Base-by-base conservation (phyloP, 1,140 invertebrate genomes). In the Saxidomus purpurata region DNA sequence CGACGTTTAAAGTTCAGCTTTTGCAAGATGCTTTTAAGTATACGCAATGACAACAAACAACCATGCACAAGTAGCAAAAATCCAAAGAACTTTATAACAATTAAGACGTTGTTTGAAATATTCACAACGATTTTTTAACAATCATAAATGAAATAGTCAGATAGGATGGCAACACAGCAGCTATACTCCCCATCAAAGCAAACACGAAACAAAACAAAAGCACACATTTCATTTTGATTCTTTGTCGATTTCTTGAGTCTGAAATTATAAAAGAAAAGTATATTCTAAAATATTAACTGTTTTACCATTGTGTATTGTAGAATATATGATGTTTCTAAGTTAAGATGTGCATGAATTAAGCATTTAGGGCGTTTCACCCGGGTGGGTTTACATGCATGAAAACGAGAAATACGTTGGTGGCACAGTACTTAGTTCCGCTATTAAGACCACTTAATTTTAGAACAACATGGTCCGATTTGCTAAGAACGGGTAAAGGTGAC, bases 61-160 rank as follows among this genome's bases (percentile, higher is more conserved):
- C 52, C 38, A 82, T 61, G 34, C 34, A 4, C 25, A 61, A 67
- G 59, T 63, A 82, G 69, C 36, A 74, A 74, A 74, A 74, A 40
- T 74, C 69, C n/a, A 15, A 55, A 61, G 36, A 67, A 61, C 38
- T 61, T 59, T 55, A 59, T 17, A 63, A 55, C 52, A 79, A 34
- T 49, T 79, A 52, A 79, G 52, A 49, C 47, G 43, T 79, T 34
- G 76, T 82, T 82, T 82, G 13, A 82, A 82, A 63, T 82, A 67
- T 82, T 82, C 34, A 61, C 80, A 82, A 82, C 36, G 80, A 11
- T 17, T 40, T 61, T 82, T 61, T 43, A 82, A 82, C 59, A 82
- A 63, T 82, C 52, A 38, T 3, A 61, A 31, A 82, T 17, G 74
- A 49, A 28, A 43, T 4, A 79, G 76, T 43, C 43, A 79, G 76